These are phyloP conservation scores for Rhynchophorus ferrugineus DNA, from an alignment of 1,140 invertebrate genomes.

Conservation along the genomic window DNA sequence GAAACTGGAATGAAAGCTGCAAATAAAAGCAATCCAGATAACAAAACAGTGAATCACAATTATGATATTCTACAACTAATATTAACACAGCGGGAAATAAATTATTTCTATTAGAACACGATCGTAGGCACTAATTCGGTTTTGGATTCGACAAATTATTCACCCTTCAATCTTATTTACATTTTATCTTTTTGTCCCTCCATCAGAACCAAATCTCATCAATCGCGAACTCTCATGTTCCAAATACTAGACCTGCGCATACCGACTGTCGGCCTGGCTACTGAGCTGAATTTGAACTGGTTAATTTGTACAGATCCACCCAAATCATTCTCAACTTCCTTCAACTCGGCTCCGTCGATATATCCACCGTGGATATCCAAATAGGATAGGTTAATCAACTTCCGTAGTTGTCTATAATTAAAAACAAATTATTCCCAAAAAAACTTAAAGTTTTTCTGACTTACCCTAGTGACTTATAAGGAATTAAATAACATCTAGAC, in stretches of 20 bases:
- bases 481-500: constrained; percentile 75
- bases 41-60: no score
- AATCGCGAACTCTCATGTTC: constrained; percentile 77
- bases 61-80: no score
- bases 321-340: constrained; percentile 33
- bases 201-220: no score
- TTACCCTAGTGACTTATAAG: constrained; percentile 53
- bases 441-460: constrained; percentile 35
- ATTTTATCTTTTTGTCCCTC: no score
- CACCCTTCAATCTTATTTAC: no score
- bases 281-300: constrained; percentile 65
- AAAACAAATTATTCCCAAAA: background rate
- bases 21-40: no score
- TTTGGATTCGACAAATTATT: no score
- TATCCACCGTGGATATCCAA: constrained; percentile 39
- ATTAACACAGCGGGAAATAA: no score
- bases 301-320: constrained; percentile 53
- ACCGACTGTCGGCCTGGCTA: constrained; percentile 82
- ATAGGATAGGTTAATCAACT: constrained; percentile 31
- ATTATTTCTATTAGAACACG: no score
- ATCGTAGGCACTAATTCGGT: no score
- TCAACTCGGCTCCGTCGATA: constrained; percentile 32
- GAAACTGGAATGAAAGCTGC: no score
- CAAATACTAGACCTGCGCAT: constrained; percentile 79
- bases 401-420: constrained; percentile 29